Evolutionary conservation across 2,888 invertebrate species (phyloP), one percentile per base, ranked within the genome.

Genomic region (Epicampocera succincta): DNA sequence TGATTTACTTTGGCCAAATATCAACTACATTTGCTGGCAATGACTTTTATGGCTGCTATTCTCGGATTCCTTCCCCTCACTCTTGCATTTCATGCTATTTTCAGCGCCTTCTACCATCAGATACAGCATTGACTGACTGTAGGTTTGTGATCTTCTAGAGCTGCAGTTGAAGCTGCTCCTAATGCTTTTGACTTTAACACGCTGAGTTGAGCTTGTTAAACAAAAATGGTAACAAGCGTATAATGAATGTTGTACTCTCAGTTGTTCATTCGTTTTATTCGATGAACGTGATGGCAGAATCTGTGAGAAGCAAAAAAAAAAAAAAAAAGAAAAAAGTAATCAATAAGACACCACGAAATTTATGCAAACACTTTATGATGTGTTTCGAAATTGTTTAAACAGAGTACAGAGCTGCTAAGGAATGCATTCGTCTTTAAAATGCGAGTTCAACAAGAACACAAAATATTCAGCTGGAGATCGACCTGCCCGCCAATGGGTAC

Each of bases 141-240:
- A 29, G 75, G n/a, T 21, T 19, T 19, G 33, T 11, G 33, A 66
- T 75, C 74, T 71, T 63, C 33, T 56, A 42, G 40, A 63, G 52
- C 40, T 46, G 68, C 5, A 48, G 61, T 19, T 69, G 46, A 25
- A 25, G 46, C 48, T 77, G 71, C 56, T 71, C 42, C 77, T 77
- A 65, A 58, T 77, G 65, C 77, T 65, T 61, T 78, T 78, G 63
- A 65, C 52, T 71, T 65, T 46, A 71, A 71, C 65, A 77, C 71
- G 63, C 65, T 60, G 72, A 52, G 72, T 78, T 72, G 21, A 50
- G 78, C 65, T 78, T 72, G 65, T 72, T 78, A 52, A 78, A 78
- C 72, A 72, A 52, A 78, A 72, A 72, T 78, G 78, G 72, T 72
- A 78, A 78, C 78, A 65, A 78, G 78, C 72, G 65, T 72, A 66